Conservation (phyloP, 2,113 vertebrate species). For the Psephotus haematonotus region DNA sequence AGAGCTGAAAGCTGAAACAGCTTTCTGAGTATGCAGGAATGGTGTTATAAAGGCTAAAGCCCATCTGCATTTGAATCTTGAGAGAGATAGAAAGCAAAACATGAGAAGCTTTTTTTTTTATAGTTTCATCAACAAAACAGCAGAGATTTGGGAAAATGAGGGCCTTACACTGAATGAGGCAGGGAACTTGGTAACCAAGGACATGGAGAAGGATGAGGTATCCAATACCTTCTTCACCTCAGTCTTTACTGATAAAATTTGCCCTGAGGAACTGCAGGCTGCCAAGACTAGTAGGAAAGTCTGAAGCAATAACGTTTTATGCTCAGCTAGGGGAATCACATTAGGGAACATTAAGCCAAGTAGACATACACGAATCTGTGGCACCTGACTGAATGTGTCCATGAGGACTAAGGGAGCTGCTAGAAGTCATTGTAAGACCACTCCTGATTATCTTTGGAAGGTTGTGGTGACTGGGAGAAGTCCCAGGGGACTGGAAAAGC, state of each 20-base stretch:
- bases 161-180: neutral
- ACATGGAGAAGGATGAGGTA: neutral
- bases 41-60: neutral
- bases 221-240: neutral
- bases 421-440: neutral
- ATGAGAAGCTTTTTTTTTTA: neutral
- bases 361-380: neutral
- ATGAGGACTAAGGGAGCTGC: neutral
- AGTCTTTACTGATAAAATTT: neutral
- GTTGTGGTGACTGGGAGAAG: neutral
- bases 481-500: neutral
- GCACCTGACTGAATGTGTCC: neutral
- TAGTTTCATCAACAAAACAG: neutral
- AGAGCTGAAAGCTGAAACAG: neutral
- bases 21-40: neutral
- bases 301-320: neutral
- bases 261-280: neutral
- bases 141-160: neutral
- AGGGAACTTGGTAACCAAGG: neutral
- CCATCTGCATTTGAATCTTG: neutral
- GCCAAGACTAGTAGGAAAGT: neutral
- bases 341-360: neutral
- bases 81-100: neutral
- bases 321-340: neutral
- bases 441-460: neutral